Base-by-base conservation (phyloP, 1,140 invertebrate genomes). In the Proales similis region DNA sequence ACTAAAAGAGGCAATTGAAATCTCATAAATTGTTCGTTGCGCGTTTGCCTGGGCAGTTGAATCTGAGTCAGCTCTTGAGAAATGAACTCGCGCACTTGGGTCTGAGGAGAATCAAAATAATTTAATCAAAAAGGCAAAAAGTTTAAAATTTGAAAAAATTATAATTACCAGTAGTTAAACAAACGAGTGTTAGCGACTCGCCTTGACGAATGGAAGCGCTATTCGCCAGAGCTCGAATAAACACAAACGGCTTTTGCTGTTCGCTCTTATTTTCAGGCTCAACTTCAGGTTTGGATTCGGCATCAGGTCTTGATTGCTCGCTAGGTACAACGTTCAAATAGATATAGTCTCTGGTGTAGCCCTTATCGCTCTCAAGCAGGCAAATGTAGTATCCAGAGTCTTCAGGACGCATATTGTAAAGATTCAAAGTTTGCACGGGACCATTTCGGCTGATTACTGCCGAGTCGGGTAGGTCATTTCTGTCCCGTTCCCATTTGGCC, bases 351-450 rank as follows among this genome's bases (percentile, higher is more conserved):
- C 51, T 57, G 11, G 38, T n/a, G 11, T 24, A 4, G 30, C 51
- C 51, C 17, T 57, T 38, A 2, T 29, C 14, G 20, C 20, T 17
- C 1, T 57, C 36, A 1, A 57, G 9, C 39, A 42, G 39, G 20
- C 51, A 57, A 19, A 57, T 9, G 17, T 57, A 57, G 32, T 57
- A 57, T 19, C 51, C 51, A 42, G 24, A 42, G 38, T 57, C 51
- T 11, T 17, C 20, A 11, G 17, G 7, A 19, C 30, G 27, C 12
- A 57, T 9, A 20, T 57, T 24, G 26, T 42, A 57, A 7, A 57
- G 19, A 42, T 19, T 57, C 12, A 57, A 42, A 20, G 24, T 4
- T 29, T 57, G 51, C 9, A 42, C 20, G 30, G 27, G 36, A 1
- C 36, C 51, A 26, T 24, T 24, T n/a, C 24, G n/a, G n/a, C n/a